Base-by-base conservation (phyloP, 2,888 invertebrate genomes). In the Apotomis betuletana region DNA sequence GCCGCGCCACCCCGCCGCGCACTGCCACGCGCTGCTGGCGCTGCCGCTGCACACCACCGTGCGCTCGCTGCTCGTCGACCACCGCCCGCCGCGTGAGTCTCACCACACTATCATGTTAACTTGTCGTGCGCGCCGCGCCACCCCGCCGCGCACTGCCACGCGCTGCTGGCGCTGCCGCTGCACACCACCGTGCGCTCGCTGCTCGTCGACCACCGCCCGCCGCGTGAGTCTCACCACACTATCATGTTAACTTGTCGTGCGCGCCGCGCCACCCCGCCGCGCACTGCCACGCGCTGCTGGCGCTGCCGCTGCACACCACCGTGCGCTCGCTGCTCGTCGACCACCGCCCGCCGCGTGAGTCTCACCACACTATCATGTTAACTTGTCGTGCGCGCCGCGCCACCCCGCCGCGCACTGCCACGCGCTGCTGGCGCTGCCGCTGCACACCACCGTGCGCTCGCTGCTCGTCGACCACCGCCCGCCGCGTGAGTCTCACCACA, bases 171-270 rank as follows among this genome's bases (percentile, higher is more conserved):
- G 77, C 94, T 97, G 83, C 96, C 96, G 77, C 95, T 96, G 5
- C 96, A 96, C 84, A 95, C 96, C 67, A 96, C 96, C 4, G 95
- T 97, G 74, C 95, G 95, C 3, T 95, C 96, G 78, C 95, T 97
- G 80, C 89, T 97, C 67, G 94, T 95, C 75, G 96, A 96, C 3
- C 87, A 88, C 74, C 78, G 87, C 1, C 90, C 90, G 73, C 88
- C 87, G 0, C 36, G 90, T 90, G 6, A 78, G 82, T 49, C 49
- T 3, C 85, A 9, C 9, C 49, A 65, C 27, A 27, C 27, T 27
- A 27, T 1, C 2, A 27, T 27, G 27, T 27, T 27, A 27, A 27
- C 27, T 27, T 49, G 49, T 6, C 49, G 49, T 49, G 49, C 49
- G 49, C 49, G 49, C 74, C 77, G 76, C 49, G 49, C 49, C 49